Evolutionary conservation across 2,888 invertebrate species (phyloP), one percentile per base, ranked within the genome.

Genomic region (Achlya flavicornis): DNA sequence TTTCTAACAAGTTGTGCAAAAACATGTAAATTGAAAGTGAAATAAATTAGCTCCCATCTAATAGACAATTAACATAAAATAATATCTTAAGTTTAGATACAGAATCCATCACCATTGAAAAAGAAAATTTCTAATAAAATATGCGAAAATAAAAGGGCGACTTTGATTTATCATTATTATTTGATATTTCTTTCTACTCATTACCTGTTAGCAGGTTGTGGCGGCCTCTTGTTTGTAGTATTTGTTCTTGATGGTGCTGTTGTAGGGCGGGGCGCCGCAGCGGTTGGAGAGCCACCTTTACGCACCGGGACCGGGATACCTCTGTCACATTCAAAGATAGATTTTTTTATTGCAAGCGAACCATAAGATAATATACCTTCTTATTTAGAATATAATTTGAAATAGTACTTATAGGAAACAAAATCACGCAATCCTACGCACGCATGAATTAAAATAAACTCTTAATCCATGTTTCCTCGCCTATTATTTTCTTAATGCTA

Each of bases 241-340:
- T 75, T 65, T 11, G 80, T 69, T 41, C 85, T 79, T 0, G 19
- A 43, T 59, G 38, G 16, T 41, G 80, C 74, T 8, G 80, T 75
- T 3, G 80, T 64, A 4, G 80, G 68, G 12, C 86, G 78, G 3
- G 92, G 89, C 61, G 79, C 83, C n/a, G 78, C 80, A 57, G 87
- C 88, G 65, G 92, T 91, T 0, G 93, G 93, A 0, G 92, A 92
- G 1, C 79, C 76, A 38, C 91, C 88, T 73, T 94, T 95, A 46
- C 89, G 87, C 2, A 91, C 92, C 5, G 94, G 91, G 11, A 95
- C 93, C 26, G 95, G 95, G 70, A 95, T 95, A 58, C 95, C 95
- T 43, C 93, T 93, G 82, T 8, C 68, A 66, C 16, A 67, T 59
- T 57, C 8, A 14, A 58, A 41, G 10, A 46, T 3, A 19, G 41